phyloP scores from a whole-genome alignment of 2,797 vertebrate genomes.

The Cuniculus paca region DNA sequence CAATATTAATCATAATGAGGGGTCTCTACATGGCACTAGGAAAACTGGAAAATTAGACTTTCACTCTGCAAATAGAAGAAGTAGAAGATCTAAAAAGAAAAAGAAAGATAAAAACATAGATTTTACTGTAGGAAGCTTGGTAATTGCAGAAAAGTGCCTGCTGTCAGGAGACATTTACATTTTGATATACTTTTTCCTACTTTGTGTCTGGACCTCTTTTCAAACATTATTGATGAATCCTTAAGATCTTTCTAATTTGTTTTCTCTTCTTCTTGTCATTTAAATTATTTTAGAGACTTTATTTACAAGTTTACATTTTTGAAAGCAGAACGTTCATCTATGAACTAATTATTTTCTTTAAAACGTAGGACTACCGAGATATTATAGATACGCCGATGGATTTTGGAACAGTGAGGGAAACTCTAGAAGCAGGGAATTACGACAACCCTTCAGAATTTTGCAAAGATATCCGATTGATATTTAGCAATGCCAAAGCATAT shows the following conservation, averaged over 20 bases:
- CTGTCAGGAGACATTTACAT: neutral
- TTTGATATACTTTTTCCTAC: neutral
- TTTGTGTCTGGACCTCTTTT: neutral
- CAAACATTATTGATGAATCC: neutral
- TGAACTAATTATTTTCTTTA: slow-evolving; percentile 72
- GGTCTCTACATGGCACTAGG: neutral
- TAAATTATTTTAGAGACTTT: slow-evolving; percentile 10
- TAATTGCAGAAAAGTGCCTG: neutral
- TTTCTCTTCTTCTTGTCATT: neutral
- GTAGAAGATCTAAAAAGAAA: slow-evolving; percentile 14
- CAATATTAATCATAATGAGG: neutral
- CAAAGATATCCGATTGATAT: slow-evolving; percentile 97
- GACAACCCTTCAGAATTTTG: slow-evolving; percentile 96
- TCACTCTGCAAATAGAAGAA: neutral
- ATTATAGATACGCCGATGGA: slow-evolving; percentile 99
- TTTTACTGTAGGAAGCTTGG: slow-evolving; percentile 2
- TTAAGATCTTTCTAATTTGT: slow-evolving; percentile 30
- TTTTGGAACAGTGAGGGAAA: slow-evolving; percentile 94
- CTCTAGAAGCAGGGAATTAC: slow-evolving; percentile 94
- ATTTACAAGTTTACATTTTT: slow-evolving; percentile 7
- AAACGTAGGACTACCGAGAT: slow-evolving; percentile 94
- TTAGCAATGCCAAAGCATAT: slow-evolving; percentile 97
- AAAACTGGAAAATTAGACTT: neutral
- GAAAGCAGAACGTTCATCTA: neutral
- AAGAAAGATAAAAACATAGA: neutral